Percentiles rank a stretch among this genome's conserved stretches.
phyloP scores from a whole-genome alignment of 2,797 vertebrate genomes.

The Myiotriccus ornatus region DNA sequence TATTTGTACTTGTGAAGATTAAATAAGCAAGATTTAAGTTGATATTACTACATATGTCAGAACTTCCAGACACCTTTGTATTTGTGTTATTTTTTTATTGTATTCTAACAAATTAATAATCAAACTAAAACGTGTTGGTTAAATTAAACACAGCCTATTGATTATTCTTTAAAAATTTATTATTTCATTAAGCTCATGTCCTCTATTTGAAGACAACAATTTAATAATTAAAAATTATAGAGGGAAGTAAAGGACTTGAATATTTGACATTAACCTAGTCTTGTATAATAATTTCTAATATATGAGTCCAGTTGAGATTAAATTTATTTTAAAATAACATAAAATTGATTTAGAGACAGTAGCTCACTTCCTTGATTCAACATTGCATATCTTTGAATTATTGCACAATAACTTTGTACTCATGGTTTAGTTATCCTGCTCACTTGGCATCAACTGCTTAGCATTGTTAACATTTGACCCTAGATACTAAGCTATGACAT shows the following conservation, averaged over 20 bases:
- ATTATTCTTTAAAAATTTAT: not conserved
- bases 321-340: not conserved
- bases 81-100: not conserved
- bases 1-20: not conserved
- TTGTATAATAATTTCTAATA: not conserved
- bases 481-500: not conserved
- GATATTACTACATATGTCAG: not conserved
- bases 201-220: not conserved
- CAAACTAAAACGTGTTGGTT: not conserved
- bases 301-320: not conserved
- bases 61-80: not conserved
- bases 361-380: not conserved
- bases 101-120: not conserved
- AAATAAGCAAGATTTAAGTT: not conserved
- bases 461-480: not conserved
- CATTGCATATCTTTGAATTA: not conserved
- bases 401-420: not conserved
- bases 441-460: not conserved
- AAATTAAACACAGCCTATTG: not conserved
- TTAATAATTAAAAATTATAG: not conserved
- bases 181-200: not conserved
- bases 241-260: not conserved
- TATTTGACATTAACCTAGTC: not conserved
- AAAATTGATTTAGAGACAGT: not conserved
- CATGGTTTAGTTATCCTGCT: rapidly evolving